Evolutionary conservation across 2,797 vertebrate genomes (phyloP).

Genomic region (Chelon labrosus): DNA sequence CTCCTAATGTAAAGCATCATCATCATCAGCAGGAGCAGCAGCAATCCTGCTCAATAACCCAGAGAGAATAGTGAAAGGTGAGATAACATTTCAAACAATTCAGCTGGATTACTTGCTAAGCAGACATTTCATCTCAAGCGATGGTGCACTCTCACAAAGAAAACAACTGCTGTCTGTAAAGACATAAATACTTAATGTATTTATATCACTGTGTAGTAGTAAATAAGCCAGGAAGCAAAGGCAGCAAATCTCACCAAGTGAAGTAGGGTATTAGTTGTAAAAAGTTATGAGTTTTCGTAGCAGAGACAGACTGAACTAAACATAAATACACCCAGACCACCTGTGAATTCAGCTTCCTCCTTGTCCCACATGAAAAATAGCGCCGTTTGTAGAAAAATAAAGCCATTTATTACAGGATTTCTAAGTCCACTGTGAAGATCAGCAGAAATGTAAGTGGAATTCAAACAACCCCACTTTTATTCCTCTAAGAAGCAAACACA

Average conservation of each 20-base stretch:
- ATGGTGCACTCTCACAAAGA: no score
- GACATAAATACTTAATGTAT: neutral
- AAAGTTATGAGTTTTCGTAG: constrained; percentile 1
- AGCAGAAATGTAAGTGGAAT: neutral
- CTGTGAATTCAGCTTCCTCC: constrained; percentile 43
- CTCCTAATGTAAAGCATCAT: neutral
- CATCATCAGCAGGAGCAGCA: neutral
- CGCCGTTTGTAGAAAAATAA: constrained; percentile 30
- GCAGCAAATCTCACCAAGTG: neutral
- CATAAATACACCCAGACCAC: constrained; percentile 48
- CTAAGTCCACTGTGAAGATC: constrained; percentile 16
- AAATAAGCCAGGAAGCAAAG: neutral
- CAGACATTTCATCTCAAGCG: no score
- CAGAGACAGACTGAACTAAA: constrained; percentile 24
- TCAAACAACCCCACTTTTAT: neutral
- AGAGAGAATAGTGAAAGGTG: no score
- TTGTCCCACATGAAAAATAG: constrained; percentile 43
- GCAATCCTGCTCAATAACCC: neutral
- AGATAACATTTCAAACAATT: constrained; percentile 1
- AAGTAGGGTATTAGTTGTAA: constrained; percentile 4
- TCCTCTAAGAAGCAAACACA: neutral
- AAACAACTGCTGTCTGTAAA: no score
- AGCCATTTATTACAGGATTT: constrained; percentile 52
- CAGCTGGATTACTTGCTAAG: neutral
- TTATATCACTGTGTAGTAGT: neutral